These are phyloP conservation scores for Fragum fragum DNA, from an alignment of 2,888 invertebrate genomes.

Conservation along the genomic window DNA sequence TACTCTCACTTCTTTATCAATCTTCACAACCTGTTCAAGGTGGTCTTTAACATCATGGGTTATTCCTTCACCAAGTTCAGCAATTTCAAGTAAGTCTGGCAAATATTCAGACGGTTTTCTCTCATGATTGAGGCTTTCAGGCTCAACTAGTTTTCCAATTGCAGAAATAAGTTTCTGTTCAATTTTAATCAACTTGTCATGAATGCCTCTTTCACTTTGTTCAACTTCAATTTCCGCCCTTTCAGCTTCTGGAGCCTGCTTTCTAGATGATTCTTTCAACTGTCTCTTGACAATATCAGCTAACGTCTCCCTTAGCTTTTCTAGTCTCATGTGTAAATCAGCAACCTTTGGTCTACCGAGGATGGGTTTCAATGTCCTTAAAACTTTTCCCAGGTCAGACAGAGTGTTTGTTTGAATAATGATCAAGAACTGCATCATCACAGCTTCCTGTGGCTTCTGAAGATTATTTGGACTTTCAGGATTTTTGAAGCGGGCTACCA, in stretches of 20 bases:
- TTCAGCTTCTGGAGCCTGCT: constrained; percentile 42
- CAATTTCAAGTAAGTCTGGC: constrained; percentile 16
- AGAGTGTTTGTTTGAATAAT: constrained; percentile 21
- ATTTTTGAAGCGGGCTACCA: constrained; percentile 9
- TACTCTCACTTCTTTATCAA: constrained; percentile 46
- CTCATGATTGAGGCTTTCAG: not conserved
- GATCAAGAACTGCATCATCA: constrained; percentile 39
- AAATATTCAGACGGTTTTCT: not conserved
- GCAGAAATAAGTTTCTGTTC: constrained; percentile 38
- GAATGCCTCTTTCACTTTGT: constrained; percentile 34
- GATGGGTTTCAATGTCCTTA: constrained; percentile 37
- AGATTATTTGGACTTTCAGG: constrained; percentile 6
- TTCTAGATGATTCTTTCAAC: constrained; percentile 25
- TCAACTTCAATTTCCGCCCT: constrained; percentile 38
- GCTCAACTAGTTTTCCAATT: not conserved
- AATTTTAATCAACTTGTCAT: constrained; percentile 37
- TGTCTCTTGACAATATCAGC: constrained; percentile 6
- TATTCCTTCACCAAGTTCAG: constrained; percentile 3
- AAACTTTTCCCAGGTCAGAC: constrained; percentile 26
- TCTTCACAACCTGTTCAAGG: constrained; percentile 23
- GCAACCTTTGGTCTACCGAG: not conserved
- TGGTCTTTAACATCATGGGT: constrained; percentile 30
- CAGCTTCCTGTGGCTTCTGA: constrained; percentile 45
- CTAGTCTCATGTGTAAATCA: not conserved
- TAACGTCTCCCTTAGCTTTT: constrained; percentile 7